Evolutionary conservation across 2,797 vertebrate species (phyloP).

Genomic region (Aphelocoma californica): DNA sequence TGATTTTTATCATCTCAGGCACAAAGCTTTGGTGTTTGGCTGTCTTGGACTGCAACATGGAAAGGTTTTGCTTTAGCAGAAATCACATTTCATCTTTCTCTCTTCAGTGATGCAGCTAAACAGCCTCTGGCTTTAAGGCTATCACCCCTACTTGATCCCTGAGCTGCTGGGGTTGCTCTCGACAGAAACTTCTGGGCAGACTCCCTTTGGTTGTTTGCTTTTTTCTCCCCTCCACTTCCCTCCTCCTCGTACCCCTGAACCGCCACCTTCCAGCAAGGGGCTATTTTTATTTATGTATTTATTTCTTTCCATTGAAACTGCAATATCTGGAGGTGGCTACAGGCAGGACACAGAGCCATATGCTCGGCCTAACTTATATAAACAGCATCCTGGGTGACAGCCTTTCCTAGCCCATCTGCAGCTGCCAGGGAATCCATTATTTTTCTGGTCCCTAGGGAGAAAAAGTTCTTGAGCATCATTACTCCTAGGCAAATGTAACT

Average conservation of each 20-base stretch:
- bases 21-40: neutral
- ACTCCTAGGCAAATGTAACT: slow-evolving; percentile 97
- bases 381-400: slow-evolving; percentile 83
- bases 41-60: neutral
- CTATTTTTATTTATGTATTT: slow-evolving; percentile 51
- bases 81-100: slow-evolving; percentile 35
- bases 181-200: neutral
- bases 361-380: slow-evolving; percentile 77
- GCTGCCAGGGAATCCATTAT: slow-evolving; percentile 89
- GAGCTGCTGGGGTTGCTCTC: neutral
- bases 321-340: slow-evolving; percentile 63
- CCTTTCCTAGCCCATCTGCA: slow-evolving; percentile 84
- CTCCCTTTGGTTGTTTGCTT: neutral
- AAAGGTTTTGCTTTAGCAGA: neutral
- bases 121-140: slow-evolving; percentile 27
- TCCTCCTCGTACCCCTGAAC: neutral
- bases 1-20: slow-evolving; percentile 6
- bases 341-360: slow-evolving; percentile 71
- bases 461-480: slow-evolving; percentile 93
- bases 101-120: neutral
- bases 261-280: neutral
- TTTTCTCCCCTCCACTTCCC: neutral
- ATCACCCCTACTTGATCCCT: neutral
- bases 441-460: slow-evolving; percentile 82
- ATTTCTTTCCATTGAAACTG: slow-evolving; percentile 28